A percentile compares a stretch with the other conserved stretches of the same genome.
These are phyloP conservation scores for Littorina saxatilis DNA, from an alignment of 1,140 invertebrate species.

Conservation along the genomic window DNA sequence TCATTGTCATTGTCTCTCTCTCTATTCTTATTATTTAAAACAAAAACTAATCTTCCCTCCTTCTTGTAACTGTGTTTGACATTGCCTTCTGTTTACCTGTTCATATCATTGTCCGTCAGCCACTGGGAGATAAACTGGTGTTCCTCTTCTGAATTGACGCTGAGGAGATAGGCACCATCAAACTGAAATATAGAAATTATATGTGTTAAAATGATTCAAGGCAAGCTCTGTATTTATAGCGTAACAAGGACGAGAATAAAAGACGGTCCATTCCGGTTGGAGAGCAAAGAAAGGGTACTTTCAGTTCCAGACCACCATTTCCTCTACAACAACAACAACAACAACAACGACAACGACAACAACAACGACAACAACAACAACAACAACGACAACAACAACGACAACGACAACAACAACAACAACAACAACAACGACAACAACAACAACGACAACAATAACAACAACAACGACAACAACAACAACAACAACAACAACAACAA, in stretches of 20 bases:
- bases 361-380: background rate
- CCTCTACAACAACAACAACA: background rate
- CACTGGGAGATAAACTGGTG: constrained; percentile 56
- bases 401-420: background rate
- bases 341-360: background rate
- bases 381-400: background rate
- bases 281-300: background rate
- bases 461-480: background rate
- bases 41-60: no score
- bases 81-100: constrained; percentile 37
- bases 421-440: background rate
- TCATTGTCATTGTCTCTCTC: no score
- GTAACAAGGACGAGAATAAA: no score
- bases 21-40: no score
- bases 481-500: background rate
- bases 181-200: constrained; percentile 32
- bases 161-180: constrained; percentile 55
- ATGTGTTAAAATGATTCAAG: background rate
- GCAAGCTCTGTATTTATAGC: background rate
- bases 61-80: background rate
- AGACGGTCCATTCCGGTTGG: background rate
- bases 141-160: constrained; percentile 51
- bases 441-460: background rate
- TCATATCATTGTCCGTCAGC: constrained; percentile 49
- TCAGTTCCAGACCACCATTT: background rate